A percentile compares a stretch with the other conserved stretches of the same genome.
Conservation (phyloP, 2,888 invertebrate genomes). For the Chamaedrilus cognettii region DNA sequence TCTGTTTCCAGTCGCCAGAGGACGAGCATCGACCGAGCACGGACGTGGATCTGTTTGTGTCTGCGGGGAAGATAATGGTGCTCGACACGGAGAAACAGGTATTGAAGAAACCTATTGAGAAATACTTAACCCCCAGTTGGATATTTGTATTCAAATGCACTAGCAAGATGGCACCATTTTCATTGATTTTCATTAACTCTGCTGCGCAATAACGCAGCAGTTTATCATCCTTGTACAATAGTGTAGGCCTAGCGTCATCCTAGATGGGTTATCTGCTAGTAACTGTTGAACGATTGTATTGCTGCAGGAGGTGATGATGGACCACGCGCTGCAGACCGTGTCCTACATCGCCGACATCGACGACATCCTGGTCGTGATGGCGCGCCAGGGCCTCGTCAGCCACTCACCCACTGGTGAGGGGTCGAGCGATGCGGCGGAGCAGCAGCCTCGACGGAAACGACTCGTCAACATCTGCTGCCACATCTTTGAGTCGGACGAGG, state of each 20-base stretch:
- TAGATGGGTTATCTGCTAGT: too few species aligned
- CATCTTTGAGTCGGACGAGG: slow-evolving; percentile 99
- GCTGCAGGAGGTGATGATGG: slow-evolving; percentile 96
- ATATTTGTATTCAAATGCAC: too few species aligned
- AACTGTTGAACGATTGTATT: not conserved
- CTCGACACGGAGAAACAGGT: slow-evolving; percentile 15
- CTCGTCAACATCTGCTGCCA: slow-evolving; percentile 94
- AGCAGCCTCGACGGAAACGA: slow-evolving; percentile 32
- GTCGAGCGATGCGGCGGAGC: not conserved
- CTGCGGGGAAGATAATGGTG: slow-evolving; percentile 17
- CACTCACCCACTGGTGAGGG: slow-evolving; percentile 37
- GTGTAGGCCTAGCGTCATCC: too few species aligned
- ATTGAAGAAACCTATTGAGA: not conserved
- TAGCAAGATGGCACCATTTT: too few species aligned
- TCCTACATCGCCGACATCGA: slow-evolving; percentile 99
- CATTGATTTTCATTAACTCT: too few species aligned
- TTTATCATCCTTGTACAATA: too few species aligned
- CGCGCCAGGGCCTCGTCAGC: slow-evolving; percentile 77
- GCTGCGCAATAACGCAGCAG: too few species aligned
- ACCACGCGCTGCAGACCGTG: slow-evolving; percentile 96
- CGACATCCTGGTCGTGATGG: slow-evolving; percentile 97
- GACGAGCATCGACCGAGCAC: slow-evolving; percentile 15
- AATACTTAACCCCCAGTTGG: too few species aligned
- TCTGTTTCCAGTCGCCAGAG: slow-evolving; percentile 34
- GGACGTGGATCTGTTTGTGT: slow-evolving; percentile 16